Evolutionary conservation across 2,113 vertebrate species (phyloP).

Genomic region (Microtus montanus): DNA sequence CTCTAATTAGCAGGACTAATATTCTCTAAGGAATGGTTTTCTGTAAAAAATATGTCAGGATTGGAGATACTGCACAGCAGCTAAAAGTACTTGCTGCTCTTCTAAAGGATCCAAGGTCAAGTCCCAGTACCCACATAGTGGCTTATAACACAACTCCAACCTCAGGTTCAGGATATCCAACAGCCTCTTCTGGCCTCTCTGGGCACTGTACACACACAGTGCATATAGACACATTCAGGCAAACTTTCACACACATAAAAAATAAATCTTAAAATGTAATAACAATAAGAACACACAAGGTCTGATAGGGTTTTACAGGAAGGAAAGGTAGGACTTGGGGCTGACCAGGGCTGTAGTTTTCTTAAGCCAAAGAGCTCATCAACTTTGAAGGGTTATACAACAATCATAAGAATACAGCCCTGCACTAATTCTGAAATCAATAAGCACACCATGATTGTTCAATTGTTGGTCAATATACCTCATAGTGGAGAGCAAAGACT

Average conservation of each 20-base stretch:
- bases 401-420: background rate
- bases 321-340: background rate
- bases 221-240: too few relatives aligned
- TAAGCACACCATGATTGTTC: background rate
- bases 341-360: background rate
- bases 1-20: slow-evolving; percentile 13
- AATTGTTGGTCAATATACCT: background rate
- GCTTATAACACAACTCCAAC: background rate
- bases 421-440: background rate
- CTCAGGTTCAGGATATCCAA: background rate
- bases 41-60: background rate
- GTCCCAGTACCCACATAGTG: background rate
- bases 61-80: background rate
- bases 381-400: background rate
- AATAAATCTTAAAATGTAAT: background rate
- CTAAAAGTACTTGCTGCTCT: background rate
- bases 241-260: too few relatives aligned
- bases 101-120: background rate
- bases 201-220: too few relatives aligned
- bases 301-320: background rate
- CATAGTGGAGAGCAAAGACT: background rate
- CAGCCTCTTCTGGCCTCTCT: background rate
- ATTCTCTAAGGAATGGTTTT: background rate
- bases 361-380: background rate
- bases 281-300: background rate